A percentile compares a stretch with the other conserved stretches of the same genome.
Conservation (phyloP, 2,888 invertebrate genomes). For the Dusona sp. region DNA sequence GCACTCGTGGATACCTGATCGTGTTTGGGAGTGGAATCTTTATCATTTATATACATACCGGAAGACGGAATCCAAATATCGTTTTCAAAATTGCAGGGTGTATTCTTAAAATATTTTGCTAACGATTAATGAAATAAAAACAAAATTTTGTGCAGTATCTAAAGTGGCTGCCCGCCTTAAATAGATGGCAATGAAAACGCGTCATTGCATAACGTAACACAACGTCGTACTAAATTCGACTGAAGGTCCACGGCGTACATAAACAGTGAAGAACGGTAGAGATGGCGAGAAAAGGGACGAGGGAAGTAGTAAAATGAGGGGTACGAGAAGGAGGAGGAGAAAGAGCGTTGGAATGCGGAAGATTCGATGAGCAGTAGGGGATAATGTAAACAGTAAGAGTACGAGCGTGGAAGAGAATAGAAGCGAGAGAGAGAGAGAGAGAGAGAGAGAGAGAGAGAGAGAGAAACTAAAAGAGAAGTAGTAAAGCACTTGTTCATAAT, state of each 20-base stretch:
- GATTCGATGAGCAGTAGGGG: constrained; percentile 9
- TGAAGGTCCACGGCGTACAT: constrained; percentile 3
- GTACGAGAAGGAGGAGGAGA: background rate
- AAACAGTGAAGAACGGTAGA: background rate
- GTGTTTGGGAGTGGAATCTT: no score
- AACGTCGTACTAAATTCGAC: background rate
- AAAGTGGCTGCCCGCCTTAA: no score
- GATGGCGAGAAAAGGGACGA: constrained; percentile 7
- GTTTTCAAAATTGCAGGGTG: no score
- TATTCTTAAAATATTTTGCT: no score
- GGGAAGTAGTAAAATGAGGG: background rate
- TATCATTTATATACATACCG: no score
- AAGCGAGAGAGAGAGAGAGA: background rate
- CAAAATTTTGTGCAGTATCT: no score
- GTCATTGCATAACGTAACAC: background rate
- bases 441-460: constrained; percentile 6
- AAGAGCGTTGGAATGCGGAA: background rate
- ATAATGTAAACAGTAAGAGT: constrained; percentile 1
- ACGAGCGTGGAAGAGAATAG: background rate
- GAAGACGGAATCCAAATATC: no score
- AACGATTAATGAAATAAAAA: no score
- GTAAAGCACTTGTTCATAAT: constrained; percentile 43
- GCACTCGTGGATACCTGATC: no score
- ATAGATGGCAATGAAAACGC: constrained; percentile 18
- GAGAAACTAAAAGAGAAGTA: background rate